These are phyloP conservation scores for Andrena camellia DNA, from an alignment of 2,888 invertebrate species.

Conservation along the genomic window DNA sequence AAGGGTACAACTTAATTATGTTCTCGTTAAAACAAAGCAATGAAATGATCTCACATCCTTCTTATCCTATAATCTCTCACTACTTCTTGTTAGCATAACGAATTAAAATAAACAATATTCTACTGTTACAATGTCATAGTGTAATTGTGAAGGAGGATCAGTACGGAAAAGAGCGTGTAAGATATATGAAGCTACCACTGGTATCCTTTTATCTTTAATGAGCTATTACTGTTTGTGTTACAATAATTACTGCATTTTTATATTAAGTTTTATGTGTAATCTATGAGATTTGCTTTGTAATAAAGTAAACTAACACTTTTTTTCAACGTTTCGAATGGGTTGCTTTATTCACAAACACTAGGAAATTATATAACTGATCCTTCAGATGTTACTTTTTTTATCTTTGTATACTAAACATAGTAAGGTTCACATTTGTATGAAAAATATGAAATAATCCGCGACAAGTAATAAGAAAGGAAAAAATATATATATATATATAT, in stretches of 20 bases:
- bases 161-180: slow-evolving; percentile 46
- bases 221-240: slow-evolving; percentile 42
- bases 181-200: slow-evolving; percentile 25
- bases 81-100: slow-evolving; percentile 62
- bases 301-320: slow-evolving; percentile 31
- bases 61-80: slow-evolving; percentile 66
- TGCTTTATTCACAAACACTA: slow-evolving; percentile 24
- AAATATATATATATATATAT: slow-evolving; percentile 48
- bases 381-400: slow-evolving; percentile 66
- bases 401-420: slow-evolving; percentile 61
- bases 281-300: slow-evolving; percentile 41
- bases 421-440: slow-evolving; percentile 68
- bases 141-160: slow-evolving; percentile 56
- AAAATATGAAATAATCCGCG: slow-evolving; percentile 53
- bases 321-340: slow-evolving; percentile 15
- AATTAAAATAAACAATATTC: slow-evolving; percentile 51
- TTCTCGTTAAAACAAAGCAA: slow-evolving; percentile 70
- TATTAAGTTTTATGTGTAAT: slow-evolving; percentile 32
- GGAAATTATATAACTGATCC: slow-evolving; percentile 61
- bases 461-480: slow-evolving; percentile 59
- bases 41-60: slow-evolving; percentile 77
- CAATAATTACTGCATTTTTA: slow-evolving; percentile 23
- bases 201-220: slow-evolving; percentile 30
- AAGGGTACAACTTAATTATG: slow-evolving; percentile 52
- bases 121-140: slow-evolving; percentile 50